Evolutionary conservation across 2,113 vertebrate genomes (phyloP).

Genomic region (Toxostoma redivivum): DNA sequence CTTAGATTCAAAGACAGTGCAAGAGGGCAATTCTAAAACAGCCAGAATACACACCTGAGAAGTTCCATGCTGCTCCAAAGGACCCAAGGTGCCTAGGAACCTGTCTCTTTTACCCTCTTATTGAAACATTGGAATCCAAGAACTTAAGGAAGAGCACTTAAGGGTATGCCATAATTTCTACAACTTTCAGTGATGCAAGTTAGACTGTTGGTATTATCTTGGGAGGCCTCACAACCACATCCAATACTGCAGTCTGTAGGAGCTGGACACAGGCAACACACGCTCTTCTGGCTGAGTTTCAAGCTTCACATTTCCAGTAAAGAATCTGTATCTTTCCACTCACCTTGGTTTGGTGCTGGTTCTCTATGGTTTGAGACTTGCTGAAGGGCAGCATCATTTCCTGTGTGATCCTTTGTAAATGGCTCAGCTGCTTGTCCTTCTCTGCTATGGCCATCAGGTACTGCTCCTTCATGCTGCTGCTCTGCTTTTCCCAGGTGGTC

Average conservation of each 20-base stretch:
- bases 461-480: constrained; percentile 81
- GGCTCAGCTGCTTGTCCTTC: constrained; percentile 81
- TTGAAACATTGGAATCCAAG: neutral
- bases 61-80: neutral
- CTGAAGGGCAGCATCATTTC: constrained; percentile 57
- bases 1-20: neutral
- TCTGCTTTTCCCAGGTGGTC: constrained; percentile 77
- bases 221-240: neutral
- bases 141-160: neutral
- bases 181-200: neutral
- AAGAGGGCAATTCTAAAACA: neutral
- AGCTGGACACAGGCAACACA: neutral
- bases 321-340: neutral
- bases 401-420: constrained; percentile 73
- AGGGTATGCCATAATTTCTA: neutral
- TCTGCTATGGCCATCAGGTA: constrained; percentile 82
- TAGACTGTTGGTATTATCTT: neutral
- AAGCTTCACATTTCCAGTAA: neutral
- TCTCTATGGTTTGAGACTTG: constrained; percentile 52
- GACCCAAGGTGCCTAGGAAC: neutral
- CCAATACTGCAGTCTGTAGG: rapidly evolving
- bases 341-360: constrained; percentile 77
- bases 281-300: neutral
- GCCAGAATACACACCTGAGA: neutral
- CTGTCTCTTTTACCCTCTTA: neutral